Conservation (phyloP, 1,140 invertebrate species). For the Drosophila ananassae region DNA sequence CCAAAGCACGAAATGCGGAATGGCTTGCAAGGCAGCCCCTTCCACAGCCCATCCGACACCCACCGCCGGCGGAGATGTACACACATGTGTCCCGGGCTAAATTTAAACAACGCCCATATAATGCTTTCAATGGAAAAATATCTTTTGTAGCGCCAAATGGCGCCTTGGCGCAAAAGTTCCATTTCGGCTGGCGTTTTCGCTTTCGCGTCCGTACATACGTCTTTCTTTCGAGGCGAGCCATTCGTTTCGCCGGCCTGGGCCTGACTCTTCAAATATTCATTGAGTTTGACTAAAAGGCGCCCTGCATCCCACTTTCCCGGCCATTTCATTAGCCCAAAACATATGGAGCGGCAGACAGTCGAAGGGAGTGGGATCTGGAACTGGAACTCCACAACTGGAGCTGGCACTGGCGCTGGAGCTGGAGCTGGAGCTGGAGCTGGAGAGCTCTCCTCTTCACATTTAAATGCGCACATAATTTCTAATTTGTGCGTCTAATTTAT, state of each 20-base stretch:
- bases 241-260: constrained; percentile 15
- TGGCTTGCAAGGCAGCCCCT: constrained; percentile 23
- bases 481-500: constrained; percentile 83
- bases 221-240: constrained; percentile 3
- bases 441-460: constrained; percentile 74
- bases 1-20: constrained; percentile 44
- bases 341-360: constrained; percentile 37
- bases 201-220: constrained; percentile 15
- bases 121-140: constrained; percentile 80
- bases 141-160: constrained; percentile 80
- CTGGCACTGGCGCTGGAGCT: constrained; percentile 11
- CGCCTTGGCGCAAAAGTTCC: constrained; percentile 74
- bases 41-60: constrained; percentile 30
- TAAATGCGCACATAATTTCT: constrained; percentile 84
- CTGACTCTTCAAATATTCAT: constrained; percentile 78
- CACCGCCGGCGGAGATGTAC: constrained; percentile 37
- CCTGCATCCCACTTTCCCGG: constrained; percentile 28
- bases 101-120: constrained; percentile 70
- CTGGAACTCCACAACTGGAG: background rate
- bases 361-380: constrained; percentile 1
- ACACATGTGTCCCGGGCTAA: constrained; percentile 72
- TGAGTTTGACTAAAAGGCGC: constrained; percentile 77
- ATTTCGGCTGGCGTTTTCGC: constrained; percentile 43
- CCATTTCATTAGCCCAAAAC: constrained; percentile 56
- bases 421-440: constrained; percentile 15